These are phyloP conservation scores for Cataglyphis albicans DNA, from an alignment of 2,888 invertebrate genomes.

Conservation along the genomic window DNA sequence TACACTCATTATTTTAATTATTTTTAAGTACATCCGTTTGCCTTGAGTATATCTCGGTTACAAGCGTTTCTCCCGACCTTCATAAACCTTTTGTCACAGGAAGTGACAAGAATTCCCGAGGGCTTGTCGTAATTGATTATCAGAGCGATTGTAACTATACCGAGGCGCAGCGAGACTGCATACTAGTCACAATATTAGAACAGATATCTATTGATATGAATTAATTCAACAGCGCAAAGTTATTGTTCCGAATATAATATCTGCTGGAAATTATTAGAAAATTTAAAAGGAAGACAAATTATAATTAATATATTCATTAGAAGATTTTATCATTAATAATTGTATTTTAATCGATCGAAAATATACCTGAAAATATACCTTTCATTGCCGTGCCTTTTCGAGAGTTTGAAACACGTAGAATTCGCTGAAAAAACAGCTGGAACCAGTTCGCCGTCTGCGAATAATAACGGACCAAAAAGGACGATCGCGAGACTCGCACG, in stretches of 20 bases:
- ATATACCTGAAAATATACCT: not conserved
- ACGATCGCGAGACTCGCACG: constrained; percentile 3
- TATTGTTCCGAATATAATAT: not conserved
- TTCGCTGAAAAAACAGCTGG: constrained; percentile 1
- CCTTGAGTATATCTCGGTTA: not conserved
- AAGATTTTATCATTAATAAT: not conserved
- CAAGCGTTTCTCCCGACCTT: not conserved
- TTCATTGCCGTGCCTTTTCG: not conserved
- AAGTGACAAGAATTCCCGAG: not conserved
- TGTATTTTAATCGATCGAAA: not conserved
- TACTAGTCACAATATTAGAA: not conserved
- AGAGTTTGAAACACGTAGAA: not conserved
- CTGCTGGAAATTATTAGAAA: not conserved
- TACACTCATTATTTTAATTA: not conserved
- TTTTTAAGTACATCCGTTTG: not conserved
- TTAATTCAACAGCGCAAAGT: not conserved
- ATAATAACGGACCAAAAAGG: constrained; percentile 11
- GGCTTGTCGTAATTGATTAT: constrained; percentile 1
- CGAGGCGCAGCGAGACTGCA: not conserved
- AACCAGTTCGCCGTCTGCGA: constrained; percentile 46
- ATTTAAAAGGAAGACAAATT: not conserved
- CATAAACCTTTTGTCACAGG: not conserved
- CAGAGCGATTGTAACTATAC: not conserved
- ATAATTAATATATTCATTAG: not conserved
- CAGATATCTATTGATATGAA: not conserved